Conservation (phyloP, 92 coral and sea anemone genomes). For the Paragorgia papillata region DNA sequence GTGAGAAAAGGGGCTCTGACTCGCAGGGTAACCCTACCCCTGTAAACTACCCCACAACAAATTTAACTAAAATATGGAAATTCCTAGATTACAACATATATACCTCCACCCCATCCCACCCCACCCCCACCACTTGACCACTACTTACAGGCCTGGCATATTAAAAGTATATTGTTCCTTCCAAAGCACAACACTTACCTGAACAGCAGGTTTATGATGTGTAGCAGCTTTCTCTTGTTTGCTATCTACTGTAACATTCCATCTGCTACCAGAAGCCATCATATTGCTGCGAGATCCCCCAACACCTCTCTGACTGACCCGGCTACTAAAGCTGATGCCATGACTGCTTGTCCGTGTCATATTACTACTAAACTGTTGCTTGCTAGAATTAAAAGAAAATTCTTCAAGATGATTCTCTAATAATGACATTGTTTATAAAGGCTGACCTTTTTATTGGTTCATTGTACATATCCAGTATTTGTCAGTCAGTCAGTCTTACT, state of each 20-base stretch:
- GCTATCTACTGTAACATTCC: constrained; percentile 81
- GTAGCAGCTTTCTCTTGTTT: constrained; percentile 61
- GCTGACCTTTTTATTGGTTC: not conserved
- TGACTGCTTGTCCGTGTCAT: constrained; percentile 96
- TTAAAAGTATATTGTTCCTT: too few species aligned
- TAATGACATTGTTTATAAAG: not conserved
- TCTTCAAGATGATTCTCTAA: not conserved
- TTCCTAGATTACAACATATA: too few species aligned
- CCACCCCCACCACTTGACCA: too few species aligned
- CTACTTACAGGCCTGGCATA: too few species aligned
- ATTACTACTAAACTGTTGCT: constrained; percentile 41
- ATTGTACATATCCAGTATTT: too few species aligned
- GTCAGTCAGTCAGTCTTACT: too few species aligned
- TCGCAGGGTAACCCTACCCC: too few species aligned
- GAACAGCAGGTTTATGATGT: constrained; percentile 86
- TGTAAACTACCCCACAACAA: too few species aligned
- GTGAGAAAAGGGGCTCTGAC: too few species aligned
- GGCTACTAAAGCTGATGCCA: constrained; percentile 77
- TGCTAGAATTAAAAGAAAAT: constrained; percentile 6
- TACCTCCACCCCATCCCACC: too few species aligned
- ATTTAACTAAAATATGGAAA: too few species aligned
- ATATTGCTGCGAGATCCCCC: constrained; percentile 89
- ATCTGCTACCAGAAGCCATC: constrained; percentile 78
- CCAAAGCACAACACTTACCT: too few species aligned
- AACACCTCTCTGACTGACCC: constrained; percentile 74